Evolutionary conservation across 2,888 invertebrate species (phyloP), one percentile per base, ranked within the genome.

Genomic region (Microplitis manilae): DNA sequence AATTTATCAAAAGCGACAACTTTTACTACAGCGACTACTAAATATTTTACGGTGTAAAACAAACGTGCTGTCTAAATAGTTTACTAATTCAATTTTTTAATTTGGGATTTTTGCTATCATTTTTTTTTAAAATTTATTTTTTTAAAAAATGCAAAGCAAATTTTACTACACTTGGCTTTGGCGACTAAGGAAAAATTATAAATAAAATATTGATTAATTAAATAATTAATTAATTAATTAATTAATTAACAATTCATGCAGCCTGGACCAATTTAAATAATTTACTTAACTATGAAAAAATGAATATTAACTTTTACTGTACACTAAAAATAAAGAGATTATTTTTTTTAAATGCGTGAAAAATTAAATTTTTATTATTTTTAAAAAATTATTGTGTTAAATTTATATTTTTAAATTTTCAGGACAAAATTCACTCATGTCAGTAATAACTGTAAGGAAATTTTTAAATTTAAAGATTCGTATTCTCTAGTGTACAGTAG

Each of bases 191-290:
- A 40, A 39, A 8, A 50, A 50, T 20, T 20, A 20, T 50, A 50
- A 50, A 50, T 13, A 50, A 13, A 50, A 30, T 30, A 8, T 50
- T 50, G 5, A 50, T 30, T 30, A 50, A 50, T 50, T 50, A 50
- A n/a, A n/a, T n/a, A n/a, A 50, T 50, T 50, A 50, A 50, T 0
- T 30, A 50, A 50, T 50, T 50, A 50, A 50, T 50, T 13, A 50
- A 50, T 50, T 50, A 50, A 50, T 50, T 62, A 62, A 15, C 77
- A 75, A 64, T 69, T n/a, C 83, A 83, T 83, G 83, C 83, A 83
- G 72, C 83, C 83, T 61, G 76, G 81, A 81, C 83, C 83, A 75
- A 70, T 75, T 74, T n/a, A 68, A 5, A 62, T 39, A 68, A 68
- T 60, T 61, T 72, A 20, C 65, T 70, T 81, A 80, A 77, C 77